A percentile compares a stretch with the other conserved stretches of the same genome.
Evolutionary conservation across 2,113 vertebrate species (phyloP).

Genomic region (Lepus timidus): DNA sequence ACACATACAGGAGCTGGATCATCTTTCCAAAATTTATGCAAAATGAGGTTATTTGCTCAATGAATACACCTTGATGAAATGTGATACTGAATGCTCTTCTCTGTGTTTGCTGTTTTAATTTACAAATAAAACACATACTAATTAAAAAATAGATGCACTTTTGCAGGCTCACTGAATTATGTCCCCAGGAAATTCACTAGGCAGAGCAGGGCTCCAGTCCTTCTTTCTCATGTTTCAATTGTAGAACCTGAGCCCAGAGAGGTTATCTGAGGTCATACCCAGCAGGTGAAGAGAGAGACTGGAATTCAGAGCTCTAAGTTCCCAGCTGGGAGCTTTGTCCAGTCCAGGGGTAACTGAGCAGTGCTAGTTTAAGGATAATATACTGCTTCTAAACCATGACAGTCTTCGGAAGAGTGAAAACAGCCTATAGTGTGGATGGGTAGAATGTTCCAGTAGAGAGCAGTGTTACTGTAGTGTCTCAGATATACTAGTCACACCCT

Average conservation of each 20-base stretch:
- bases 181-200: not conserved
- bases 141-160: not conserved
- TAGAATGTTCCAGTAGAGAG: not conserved
- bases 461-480: not conserved
- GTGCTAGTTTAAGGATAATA: not conserved
- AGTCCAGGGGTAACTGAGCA: not conserved
- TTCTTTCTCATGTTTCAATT: not conserved
- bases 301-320: not conserved
- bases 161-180: not conserved
- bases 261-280: not conserved
- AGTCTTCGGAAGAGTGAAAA: not conserved
- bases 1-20: not conserved
- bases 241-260: not conserved
- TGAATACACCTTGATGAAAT: not conserved
- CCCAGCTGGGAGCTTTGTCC: not conserved
- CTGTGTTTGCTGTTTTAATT: conserved; percentile 30
- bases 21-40: not conserved
- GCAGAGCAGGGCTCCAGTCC: not conserved
- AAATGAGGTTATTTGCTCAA: not conserved
- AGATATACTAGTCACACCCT: not conserved
- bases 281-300: not conserved
- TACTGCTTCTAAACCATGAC: not conserved
- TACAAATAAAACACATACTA: not conserved
- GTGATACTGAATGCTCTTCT: not conserved
- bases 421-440: not conserved